Conservation (phyloP, 2,797 vertebrate genomes). For the Avahi laniger region DNA sequence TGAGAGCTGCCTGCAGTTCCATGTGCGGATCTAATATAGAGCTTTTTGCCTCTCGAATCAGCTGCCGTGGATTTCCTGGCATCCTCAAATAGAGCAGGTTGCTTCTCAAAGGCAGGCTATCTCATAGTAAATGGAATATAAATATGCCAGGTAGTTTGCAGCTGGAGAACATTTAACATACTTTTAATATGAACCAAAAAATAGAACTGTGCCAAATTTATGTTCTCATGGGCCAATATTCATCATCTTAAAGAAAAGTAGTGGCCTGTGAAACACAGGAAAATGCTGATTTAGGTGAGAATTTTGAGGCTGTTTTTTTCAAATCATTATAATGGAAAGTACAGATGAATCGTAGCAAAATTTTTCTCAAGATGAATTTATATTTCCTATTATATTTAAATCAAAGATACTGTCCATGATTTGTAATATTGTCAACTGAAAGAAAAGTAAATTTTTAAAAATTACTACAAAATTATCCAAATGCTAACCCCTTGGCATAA, state of each 20-base stretch:
- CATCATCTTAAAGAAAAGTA: neutral
- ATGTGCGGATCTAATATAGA: too few relatives aligned
- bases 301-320: neutral
- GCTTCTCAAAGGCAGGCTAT: neutral
- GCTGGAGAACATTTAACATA: neutral
- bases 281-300: neutral
- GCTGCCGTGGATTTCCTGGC: neutral
- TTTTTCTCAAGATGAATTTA: neutral
- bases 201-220: neutral
- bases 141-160: neutral
- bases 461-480: neutral
- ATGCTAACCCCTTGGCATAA: neutral
- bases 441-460: conserved; percentile 28
- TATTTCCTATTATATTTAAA: neutral
- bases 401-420: neutral
- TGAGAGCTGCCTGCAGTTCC: neutral
- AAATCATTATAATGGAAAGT: neutral
- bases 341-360: neutral
- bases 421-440: neutral
- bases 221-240: neutral
- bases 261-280: neutral
- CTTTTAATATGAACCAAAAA: neutral
- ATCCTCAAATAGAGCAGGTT: neutral
- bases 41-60: neutral
- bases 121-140: neutral